A percentile compares a stretch with the other conserved stretches of the same genome.
Evolutionary conservation across 2,113 vertebrate genomes (phyloP).

Genomic region (Ovibos moschatus): DNA sequence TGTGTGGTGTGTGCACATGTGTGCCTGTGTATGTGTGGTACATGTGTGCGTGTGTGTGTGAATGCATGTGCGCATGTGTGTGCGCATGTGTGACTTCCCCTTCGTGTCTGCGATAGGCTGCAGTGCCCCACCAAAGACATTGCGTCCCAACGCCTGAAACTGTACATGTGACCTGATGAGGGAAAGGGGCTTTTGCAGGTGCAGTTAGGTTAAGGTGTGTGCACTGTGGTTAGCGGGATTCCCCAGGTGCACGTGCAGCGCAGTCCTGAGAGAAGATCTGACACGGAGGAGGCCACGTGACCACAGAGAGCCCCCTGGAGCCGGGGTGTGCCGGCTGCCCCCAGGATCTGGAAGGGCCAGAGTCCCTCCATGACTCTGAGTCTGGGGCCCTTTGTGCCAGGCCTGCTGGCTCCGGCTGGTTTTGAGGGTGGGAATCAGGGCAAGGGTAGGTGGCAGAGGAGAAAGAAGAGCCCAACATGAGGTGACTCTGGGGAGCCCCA

Average conservation of each 20-base stretch:
- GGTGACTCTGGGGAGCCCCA: fast-evolving
- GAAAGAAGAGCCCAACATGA: neutral
- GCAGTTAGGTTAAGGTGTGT: neutral
- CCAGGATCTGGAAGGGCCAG: too few relatives aligned
- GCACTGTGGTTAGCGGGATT: fast-evolving
- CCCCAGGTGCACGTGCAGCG: too few relatives aligned
- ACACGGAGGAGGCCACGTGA: fast-evolving
- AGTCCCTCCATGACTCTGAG: fast-evolving
- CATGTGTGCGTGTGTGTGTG: too few relatives aligned
- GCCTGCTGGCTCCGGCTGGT: neutral
- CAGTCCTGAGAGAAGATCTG: fast-evolving
- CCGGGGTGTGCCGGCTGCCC: fast-evolving
- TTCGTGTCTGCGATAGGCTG: neutral
- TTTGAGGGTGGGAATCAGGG: too few relatives aligned
- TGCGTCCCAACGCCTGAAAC: fast-evolving
- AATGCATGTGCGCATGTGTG: fast-evolving
- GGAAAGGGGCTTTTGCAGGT: neutral
- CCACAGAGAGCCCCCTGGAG: neutral
- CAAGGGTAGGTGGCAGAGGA: neutral
- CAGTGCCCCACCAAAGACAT: fast-evolving
- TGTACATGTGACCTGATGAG: fast-evolving
- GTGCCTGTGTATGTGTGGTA: too few relatives aligned
- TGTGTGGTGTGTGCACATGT: neutral
- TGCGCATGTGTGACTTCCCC: neutral
- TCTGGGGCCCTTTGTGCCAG: neutral